Evolutionary conservation across 1,140 invertebrate species (phyloP).

Genomic region (Papilio polytes): DNA sequence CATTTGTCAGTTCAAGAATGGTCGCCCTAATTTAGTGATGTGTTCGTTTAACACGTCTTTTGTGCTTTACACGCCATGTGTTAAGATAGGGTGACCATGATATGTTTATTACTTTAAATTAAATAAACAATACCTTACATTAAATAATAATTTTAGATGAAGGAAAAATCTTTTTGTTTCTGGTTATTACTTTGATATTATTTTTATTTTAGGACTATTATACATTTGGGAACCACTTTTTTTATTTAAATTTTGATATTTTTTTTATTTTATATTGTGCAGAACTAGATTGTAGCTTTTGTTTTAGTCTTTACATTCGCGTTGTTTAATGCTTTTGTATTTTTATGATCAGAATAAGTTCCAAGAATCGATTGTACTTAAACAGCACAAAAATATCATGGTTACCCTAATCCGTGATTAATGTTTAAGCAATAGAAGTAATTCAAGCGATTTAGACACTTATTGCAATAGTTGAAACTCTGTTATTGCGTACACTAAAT

Average conservation of each 20-base stretch:
- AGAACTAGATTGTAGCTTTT: too few relatives aligned
- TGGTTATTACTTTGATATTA: too few relatives aligned
- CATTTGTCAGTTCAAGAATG: constrained; percentile 12
- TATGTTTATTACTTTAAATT: not conserved
- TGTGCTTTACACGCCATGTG: not conserved
- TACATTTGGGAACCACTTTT: too few relatives aligned
- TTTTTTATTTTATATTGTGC: too few relatives aligned
- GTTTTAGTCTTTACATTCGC: too few relatives aligned
- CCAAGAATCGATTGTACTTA: not conserved
- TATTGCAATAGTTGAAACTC: not conserved
- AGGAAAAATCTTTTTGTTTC: too few relatives aligned
- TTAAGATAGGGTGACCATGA: constrained; percentile 14
- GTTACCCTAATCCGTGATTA: constrained; percentile 13
- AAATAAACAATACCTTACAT: not conserved
- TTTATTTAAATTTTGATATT: too few relatives aligned
- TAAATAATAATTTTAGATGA: not conserved
- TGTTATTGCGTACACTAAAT: not conserved
- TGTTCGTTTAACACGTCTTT: constrained; percentile 32
- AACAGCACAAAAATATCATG: not conserved
- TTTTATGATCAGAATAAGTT: not conserved
- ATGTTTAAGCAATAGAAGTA: not conserved
- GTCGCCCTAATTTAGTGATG: constrained; percentile 32
- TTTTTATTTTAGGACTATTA: too few relatives aligned
- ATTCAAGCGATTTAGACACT: not conserved
- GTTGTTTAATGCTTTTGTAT: too few relatives aligned